Evolutionary conservation across 2,888 invertebrate species (phyloP).

Genomic region (Leucoma salicis): DNA sequence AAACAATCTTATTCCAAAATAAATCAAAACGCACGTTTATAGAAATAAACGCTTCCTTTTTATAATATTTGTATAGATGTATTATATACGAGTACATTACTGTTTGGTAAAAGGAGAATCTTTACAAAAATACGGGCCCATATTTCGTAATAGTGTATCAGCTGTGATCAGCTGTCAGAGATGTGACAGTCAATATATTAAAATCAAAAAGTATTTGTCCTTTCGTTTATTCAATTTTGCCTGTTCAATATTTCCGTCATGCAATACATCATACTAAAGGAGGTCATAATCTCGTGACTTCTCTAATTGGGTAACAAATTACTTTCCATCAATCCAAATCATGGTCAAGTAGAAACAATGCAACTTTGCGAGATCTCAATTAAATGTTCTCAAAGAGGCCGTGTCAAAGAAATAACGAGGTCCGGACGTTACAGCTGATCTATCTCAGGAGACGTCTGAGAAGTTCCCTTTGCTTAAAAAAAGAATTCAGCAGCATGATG

Average conservation of each 20-base stretch:
- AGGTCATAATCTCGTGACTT: not conserved
- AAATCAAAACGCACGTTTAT: too few relatives aligned
- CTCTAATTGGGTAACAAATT: constrained; percentile 29
- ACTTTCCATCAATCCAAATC: constrained; percentile 17
- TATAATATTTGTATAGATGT: too few relatives aligned
- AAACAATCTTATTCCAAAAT: too few relatives aligned
- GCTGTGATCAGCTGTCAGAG: too few relatives aligned
- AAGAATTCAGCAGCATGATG: constrained; percentile 14
- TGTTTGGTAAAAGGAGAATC: too few relatives aligned
- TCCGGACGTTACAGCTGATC: constrained; percentile 45
- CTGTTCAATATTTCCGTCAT: not conserved
- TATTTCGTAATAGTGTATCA: too few relatives aligned
- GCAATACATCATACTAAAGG: not conserved
- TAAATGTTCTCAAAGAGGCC: constrained; percentile 38
- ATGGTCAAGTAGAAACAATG: constrained; percentile 28
- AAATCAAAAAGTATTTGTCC: too few relatives aligned
- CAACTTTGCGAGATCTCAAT: constrained; percentile 42
- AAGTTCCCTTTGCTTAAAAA: constrained; percentile 33
- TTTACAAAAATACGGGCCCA: too few relatives aligned
- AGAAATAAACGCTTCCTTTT: too few relatives aligned
- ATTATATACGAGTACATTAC: too few relatives aligned
- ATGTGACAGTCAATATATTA: too few relatives aligned
- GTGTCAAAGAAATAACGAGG: constrained; percentile 56
- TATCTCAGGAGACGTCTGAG: constrained; percentile 33
- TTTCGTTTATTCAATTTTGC: not conserved